Conservation (phyloP, 2,113 vertebrate species). For the Chiloscyllium plagiosum region DNA sequence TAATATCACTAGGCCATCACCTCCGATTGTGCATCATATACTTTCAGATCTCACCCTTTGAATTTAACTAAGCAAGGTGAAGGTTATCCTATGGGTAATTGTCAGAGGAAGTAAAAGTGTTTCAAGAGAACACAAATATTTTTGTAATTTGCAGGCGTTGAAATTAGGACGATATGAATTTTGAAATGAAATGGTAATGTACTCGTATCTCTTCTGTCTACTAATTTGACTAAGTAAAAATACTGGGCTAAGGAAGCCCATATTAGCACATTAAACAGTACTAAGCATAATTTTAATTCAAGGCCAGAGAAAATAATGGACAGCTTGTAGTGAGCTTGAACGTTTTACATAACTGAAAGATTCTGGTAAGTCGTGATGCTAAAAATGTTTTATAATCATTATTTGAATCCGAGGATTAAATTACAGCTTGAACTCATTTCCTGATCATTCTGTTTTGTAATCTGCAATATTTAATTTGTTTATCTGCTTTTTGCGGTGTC, state of each 20-base stretch:
- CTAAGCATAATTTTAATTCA: background rate
- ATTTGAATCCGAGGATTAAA: conserved; percentile 4
- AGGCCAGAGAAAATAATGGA: conserved; percentile 9
- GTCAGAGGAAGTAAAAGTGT: background rate
- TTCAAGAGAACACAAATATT: too few relatives aligned
- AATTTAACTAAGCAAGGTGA: background rate
- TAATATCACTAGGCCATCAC: too few relatives aligned
- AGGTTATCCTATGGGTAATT: background rate
- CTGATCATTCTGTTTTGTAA: background rate
- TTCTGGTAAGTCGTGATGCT: conserved; percentile 21
- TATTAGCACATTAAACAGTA: background rate
- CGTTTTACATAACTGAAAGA: background rate
- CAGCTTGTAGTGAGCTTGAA: background rate
- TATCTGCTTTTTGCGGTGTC: background rate
- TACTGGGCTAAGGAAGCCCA: background rate
- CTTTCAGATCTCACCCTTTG: background rate
- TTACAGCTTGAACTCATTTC: conserved; percentile 25
- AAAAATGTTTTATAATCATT: conserved; percentile 27
- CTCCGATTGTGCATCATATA: background rate
- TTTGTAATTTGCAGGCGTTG: background rate
- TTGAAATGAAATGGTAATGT: background rate
- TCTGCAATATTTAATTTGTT: conserved; percentile 17
- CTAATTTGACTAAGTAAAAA: background rate
- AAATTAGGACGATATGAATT: background rate
- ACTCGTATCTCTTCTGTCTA: background rate